Base-by-base conservation (phyloP, 2,888 invertebrate species). In the Catocala nupta region DNA sequence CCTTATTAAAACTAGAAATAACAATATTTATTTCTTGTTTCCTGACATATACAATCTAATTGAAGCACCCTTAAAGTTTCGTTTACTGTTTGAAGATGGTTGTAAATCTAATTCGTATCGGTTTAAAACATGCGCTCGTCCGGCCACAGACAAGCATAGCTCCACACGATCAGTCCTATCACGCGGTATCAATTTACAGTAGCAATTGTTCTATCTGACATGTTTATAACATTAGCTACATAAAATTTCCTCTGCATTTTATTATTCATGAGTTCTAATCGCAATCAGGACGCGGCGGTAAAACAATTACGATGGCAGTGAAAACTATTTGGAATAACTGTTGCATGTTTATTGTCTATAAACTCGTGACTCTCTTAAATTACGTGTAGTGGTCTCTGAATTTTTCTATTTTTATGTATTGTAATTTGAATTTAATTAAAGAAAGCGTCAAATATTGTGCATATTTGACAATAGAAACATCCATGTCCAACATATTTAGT, bases 191-290 rank as follows among this genome's bases (percentile, higher is more conserved):
- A 51, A 39, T 51, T 51, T 51, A 51, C 12, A 9, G 13, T 43
- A 43, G 39, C 8, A 13, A 43, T 43, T 25, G 16, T 53, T 9
- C 8, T 51, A 8, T 51, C 13, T 51, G 51, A 39, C 13, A 51
- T 51, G 4, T 51, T 39, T 12, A 51, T 49, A 25, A 33, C n/a
- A 39, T 51, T 1, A 12, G 7, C 8, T 50, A n/a, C 42, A 16
- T 12, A 12, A 56, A 50, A 45, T 59, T 70, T 64, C 63, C 54
- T 68, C 49, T 64, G 55, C 44, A 54, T 68, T 43, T 71, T 65
- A 71, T 76, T 71, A 69, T 68, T 72, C 70, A 65, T 65, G 70
- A 66, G 71, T 65, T 71, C 61, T 66, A 66, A 49, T 67, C 54
- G 54, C 55, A 64, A 57, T 59, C 60, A 71, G 70, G 80, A 76